phyloP scores from a whole-genome alignment of 35 echinoderm and acorn worm genomes.

The Lytechinus variegatus region DNA sequence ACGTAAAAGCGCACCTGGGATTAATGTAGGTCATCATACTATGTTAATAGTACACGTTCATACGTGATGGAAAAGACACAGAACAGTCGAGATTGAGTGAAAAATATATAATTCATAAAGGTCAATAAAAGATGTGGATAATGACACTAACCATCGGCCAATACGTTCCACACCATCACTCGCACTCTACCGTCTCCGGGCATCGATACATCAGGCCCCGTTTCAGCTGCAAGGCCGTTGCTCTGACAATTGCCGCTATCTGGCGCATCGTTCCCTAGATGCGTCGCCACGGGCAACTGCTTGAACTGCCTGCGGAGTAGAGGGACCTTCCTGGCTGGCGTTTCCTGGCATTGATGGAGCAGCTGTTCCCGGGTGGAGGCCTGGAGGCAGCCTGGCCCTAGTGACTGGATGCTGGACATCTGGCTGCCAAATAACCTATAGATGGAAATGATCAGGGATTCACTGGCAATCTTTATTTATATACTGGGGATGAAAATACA shows the following conservation, averaged over 20 bases:
- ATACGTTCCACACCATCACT: slow-evolving; percentile 72
- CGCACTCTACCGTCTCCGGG: slow-evolving; percentile 23
- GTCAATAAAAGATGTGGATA: neutral
- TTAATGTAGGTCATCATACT: neutral
- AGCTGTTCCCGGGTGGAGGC: slow-evolving; percentile 47
- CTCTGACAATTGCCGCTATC: neutral
- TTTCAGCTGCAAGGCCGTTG: neutral
- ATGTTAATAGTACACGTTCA: too few relatives aligned
- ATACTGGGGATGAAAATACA: too few relatives aligned
- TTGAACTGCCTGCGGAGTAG: slow-evolving; percentile 52
- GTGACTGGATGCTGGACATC: slow-evolving; percentile 29
- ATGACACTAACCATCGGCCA: slow-evolving; percentile 74
- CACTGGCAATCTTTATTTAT: neutral
- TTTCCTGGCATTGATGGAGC: slow-evolving; percentile 54
- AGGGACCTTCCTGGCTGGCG: slow-evolving; percentile 31
- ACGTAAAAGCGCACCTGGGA: too few relatives aligned
- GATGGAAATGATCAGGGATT: neutral
- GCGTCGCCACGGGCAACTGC: neutral
- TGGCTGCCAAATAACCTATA: slow-evolving; percentile 6
- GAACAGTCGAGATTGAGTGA: neutral
- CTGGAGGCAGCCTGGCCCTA: neutral
- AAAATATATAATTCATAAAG: neutral
- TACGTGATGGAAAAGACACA: neutral
- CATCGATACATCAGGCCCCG: neutral
- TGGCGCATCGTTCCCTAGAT: neutral